Evolutionary conservation across 2,888 invertebrate species (phyloP).

Genomic region (Melikaiella ostensackeni): DNA sequence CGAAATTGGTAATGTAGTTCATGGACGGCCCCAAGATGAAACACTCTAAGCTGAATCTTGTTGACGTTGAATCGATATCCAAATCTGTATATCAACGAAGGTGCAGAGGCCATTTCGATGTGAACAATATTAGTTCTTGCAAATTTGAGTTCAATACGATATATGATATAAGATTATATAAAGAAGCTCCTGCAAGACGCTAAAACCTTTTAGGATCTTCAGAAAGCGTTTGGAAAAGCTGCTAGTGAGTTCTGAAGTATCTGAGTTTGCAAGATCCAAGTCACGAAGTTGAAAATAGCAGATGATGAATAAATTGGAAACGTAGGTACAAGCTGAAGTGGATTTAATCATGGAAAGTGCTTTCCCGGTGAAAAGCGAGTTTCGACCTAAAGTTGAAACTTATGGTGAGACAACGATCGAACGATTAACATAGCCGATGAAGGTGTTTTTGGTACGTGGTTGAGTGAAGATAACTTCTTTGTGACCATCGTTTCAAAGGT

Average conservation of each 20-base stretch:
- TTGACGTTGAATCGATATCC: no score
- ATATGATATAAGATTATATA: background rate
- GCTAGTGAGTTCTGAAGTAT: background rate
- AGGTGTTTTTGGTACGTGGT: background rate
- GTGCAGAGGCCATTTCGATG: background rate
- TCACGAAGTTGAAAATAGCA: background rate
- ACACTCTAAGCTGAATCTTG: no score
- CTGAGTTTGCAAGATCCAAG: background rate
- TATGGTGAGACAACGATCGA: background rate
- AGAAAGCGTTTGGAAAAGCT: background rate
- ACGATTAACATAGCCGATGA: background rate
- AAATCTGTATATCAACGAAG: background rate
- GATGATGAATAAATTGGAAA: background rate
- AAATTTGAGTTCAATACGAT: no score
- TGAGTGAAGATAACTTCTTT: conserved; percentile 27
- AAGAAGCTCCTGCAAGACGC: background rate
- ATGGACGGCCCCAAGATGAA: no score
- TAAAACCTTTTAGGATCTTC: background rate
- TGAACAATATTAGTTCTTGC: background rate
- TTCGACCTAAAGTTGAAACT: background rate
- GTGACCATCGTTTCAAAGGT: background rate
- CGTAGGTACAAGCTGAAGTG: background rate
- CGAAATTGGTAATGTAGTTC: no score
- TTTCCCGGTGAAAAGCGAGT: background rate
- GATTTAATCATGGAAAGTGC: conserved; percentile 27